Conservation (phyloP, 2,888 invertebrate species). For the Orchesellides sinensis region DNA sequence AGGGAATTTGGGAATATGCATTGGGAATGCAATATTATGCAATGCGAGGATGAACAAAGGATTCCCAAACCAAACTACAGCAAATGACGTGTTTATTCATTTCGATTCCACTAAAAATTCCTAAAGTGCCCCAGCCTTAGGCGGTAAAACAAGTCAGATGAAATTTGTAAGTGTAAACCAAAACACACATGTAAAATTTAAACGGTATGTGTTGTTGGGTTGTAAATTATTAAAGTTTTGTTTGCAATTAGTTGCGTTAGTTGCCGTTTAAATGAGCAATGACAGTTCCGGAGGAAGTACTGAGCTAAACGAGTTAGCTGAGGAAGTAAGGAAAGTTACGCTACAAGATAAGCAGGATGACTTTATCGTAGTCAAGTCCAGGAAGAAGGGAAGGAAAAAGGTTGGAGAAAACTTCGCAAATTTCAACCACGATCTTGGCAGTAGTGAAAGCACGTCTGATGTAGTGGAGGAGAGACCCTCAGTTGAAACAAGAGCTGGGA, state of each 20-base stretch:
- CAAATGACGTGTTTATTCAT: no score
- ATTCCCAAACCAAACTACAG: no score
- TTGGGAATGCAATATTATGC: no score
- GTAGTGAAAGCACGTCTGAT: not conserved
- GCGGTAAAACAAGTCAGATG: no score
- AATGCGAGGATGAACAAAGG: no score
- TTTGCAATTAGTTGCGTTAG: not conserved
- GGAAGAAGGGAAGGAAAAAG: not conserved
- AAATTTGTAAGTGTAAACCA: not conserved
- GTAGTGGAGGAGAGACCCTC: not conserved
- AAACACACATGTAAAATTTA: not conserved
- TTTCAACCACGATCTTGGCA: not conserved
- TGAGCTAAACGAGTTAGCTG: not conserved
- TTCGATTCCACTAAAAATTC: no score
- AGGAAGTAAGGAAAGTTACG: not conserved
- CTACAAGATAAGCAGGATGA: not conserved
- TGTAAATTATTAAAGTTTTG: not conserved
- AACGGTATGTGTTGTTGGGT: not conserved
- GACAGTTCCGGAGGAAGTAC: not conserved
- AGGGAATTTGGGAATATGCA: no score
- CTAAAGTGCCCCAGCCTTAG: no score
- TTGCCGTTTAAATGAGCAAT: not conserved
- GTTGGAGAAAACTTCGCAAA: not conserved
- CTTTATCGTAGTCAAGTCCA: constrained; percentile 1
- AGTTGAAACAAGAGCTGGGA: constrained; percentile 19